Conservation (phyloP, 2,888 invertebrate species). For the Caenorhabditis sp. region DNA sequence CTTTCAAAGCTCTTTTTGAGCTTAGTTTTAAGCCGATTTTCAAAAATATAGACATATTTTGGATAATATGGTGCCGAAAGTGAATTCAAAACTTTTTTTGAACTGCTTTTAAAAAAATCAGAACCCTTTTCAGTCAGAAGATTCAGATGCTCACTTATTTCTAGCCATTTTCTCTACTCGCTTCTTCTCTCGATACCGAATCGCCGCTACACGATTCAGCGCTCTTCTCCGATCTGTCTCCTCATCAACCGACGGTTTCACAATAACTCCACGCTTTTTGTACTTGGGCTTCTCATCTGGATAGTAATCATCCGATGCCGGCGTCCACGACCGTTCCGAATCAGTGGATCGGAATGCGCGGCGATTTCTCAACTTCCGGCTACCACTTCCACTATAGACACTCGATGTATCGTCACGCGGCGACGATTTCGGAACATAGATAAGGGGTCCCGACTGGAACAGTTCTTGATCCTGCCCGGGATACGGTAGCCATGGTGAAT, state of each 20-base stretch:
- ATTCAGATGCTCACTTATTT: constrained; percentile 20
- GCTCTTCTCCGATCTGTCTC: constrained; percentile 47
- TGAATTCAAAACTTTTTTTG: neutral
- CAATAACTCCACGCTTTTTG: constrained; percentile 40
- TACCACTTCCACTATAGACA: constrained; percentile 7
- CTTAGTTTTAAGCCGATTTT: no score
- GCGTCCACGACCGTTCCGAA: constrained; percentile 36
- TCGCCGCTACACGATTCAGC: constrained; percentile 65
- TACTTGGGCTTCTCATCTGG: constrained; percentile 25
- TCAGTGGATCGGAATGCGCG: constrained; percentile 1
- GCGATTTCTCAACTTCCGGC: neutral
- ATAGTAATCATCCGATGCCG: constrained; percentile 22
- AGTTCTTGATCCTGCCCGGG: neutral
- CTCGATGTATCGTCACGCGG: constrained; percentile 2
- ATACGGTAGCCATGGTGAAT: neutral
- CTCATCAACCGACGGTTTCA: constrained; percentile 47
- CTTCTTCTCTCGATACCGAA: constrained; percentile 66
- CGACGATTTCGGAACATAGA: neutral
- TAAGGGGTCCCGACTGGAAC: neutral
- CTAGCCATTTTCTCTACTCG: constrained; percentile 48
- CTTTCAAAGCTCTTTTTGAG: no score
- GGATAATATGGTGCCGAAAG: no score
- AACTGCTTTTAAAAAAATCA: neutral
- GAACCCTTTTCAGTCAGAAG: neutral
- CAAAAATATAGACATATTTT: no score